Evolutionary conservation across 2,888 invertebrate species (phyloP).

Genomic region (Koerneria pararmatus): DNA sequence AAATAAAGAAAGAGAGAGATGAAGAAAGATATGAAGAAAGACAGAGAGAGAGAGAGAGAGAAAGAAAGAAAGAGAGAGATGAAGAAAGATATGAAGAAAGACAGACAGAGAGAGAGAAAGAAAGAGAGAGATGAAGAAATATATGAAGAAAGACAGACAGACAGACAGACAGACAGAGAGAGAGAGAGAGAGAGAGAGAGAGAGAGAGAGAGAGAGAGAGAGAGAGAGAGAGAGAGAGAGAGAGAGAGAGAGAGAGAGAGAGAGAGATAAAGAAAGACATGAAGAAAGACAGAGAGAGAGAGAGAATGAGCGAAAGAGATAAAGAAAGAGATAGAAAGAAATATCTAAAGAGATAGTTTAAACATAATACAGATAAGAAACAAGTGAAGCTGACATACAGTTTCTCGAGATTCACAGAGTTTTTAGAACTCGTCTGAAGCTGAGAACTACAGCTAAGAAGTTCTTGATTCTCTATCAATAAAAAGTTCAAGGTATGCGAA

Average conservation of each 20-base stretch:
- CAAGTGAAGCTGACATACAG: neutral
- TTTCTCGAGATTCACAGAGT: neutral
- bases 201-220: constrained; percentile 15
- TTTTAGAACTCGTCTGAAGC: too few relatives aligned
- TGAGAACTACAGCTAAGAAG: too few relatives aligned
- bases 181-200: constrained; percentile 15
- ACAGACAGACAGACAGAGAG: constrained; percentile 10
- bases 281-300: too few relatives aligned
- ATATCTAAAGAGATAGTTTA: constrained; percentile 16
- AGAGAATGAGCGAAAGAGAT: too few relatives aligned
- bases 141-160: constrained; percentile 5
- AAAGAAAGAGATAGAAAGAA: too few relatives aligned
- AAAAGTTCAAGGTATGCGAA: too few relatives aligned
- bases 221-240: constrained; percentile 19
- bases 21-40: too few relatives aligned
- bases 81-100: too few relatives aligned
- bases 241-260: constrained; percentile 20
- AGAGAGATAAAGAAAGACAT: too few relatives aligned
- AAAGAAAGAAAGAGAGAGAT: neutral
- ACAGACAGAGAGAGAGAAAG: constrained; percentile 1
- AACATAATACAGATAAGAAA: neutral
- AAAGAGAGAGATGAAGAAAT: constrained; percentile 16
- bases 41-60: neutral
- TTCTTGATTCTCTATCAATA: too few relatives aligned
- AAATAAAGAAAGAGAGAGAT: too few relatives aligned